Percentiles rank a stretch among this genome's conserved stretches.
Conservation (phyloP, 2,797 vertebrate genomes). For the Anguilla anguilla region DNA sequence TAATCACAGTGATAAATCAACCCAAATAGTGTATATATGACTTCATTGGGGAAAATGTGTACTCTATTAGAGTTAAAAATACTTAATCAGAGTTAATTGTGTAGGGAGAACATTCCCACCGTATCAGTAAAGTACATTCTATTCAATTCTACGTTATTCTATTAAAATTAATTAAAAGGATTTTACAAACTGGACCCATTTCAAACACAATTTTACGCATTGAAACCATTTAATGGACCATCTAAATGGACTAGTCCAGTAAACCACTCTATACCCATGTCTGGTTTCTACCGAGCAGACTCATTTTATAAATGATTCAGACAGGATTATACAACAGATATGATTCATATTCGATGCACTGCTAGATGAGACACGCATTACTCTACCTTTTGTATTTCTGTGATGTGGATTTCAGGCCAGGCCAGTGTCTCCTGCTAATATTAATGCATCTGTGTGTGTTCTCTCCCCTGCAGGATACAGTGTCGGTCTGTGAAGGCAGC, state of each 20-base stretch:
- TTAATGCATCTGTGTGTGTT: not conserved
- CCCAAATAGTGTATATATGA: not conserved
- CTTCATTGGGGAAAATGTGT: not conserved
- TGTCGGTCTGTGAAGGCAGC: not conserved
- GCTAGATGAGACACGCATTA: not conserved
- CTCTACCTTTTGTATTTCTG: not conserved
- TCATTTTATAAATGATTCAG: constrained; percentile 3
- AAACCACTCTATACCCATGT: too few relatives aligned
- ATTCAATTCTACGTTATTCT: not conserved
- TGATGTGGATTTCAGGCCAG: not conserved
- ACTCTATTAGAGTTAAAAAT: not conserved
- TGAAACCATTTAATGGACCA: not conserved
- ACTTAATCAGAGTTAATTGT: not conserved
- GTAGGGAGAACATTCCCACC: not conserved
- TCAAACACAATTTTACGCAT: not conserved
- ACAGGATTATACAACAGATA: not conserved
- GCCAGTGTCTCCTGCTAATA: constrained; percentile 1
- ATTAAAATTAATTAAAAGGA: not conserved
- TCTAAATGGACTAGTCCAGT: too few relatives aligned
- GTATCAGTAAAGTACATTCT: not conserved
- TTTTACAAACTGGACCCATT: not conserved
- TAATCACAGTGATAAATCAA: too few relatives aligned
- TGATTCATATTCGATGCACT: not conserved
- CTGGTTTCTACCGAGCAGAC: not conserved
- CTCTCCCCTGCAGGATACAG: not conserved